These are phyloP conservation scores for Bryconaethiops microstoma DNA, from an alignment of 2,797 vertebrate genomes.

Conservation along the genomic window DNA sequence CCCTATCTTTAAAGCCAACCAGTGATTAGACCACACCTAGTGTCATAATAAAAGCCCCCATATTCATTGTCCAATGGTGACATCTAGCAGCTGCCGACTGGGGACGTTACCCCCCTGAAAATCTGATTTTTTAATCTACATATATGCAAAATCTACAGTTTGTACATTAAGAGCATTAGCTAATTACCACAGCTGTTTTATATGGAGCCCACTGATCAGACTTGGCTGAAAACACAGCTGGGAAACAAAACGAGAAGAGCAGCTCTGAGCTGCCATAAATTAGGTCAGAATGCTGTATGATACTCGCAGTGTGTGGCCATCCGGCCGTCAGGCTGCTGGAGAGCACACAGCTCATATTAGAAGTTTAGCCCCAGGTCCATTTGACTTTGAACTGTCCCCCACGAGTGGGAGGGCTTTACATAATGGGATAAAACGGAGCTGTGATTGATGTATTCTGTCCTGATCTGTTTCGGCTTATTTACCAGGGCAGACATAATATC, in stretches of 20 bases:
- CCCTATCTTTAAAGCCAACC: too few relatives aligned
- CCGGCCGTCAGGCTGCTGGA: conserved; percentile 4
- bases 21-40: too few relatives aligned
- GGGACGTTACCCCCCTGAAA: too few relatives aligned
- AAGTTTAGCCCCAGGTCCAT: conserved; percentile 46
- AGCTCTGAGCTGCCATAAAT: neutral
- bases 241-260: neutral
- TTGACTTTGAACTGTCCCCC: conserved; percentile 65
- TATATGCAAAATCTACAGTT: neutral
- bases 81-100: too few relatives aligned
- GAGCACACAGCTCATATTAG: conserved; percentile 44
- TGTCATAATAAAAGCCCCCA: too few relatives aligned
- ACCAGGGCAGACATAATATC: conserved; percentile 50
- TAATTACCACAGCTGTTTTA: neutral
- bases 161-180: neutral
- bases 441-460: conserved; percentile 69
- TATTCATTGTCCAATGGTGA: too few relatives aligned
- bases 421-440: conserved; percentile 60
- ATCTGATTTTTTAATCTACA: too few relatives aligned
- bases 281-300: neutral
- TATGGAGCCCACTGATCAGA: neutral
- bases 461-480: conserved; percentile 64
- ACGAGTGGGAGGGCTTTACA: conserved; percentile 52
- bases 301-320: neutral
- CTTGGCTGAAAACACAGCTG: neutral